phyloP scores from a whole-genome alignment of 2,113 vertebrate species.

The Ahaetulla prasina region DNA sequence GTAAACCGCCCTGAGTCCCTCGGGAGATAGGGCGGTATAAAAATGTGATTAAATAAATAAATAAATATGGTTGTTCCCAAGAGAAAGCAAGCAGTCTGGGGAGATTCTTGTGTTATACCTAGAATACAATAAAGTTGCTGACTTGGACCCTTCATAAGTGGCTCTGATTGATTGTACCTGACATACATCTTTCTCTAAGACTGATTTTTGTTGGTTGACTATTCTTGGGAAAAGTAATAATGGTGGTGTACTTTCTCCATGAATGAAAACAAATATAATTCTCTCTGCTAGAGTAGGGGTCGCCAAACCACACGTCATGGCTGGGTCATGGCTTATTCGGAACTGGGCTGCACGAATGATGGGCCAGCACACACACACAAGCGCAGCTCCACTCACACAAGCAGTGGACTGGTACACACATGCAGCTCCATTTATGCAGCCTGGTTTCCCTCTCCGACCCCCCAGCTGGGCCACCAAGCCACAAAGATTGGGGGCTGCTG shows the following conservation, averaged over 20 bases:
- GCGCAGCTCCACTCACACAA: not conserved
- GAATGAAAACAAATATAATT: not conserved
- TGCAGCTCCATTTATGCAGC: not conserved
- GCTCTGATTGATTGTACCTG: not conserved
- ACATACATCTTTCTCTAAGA: not conserved
- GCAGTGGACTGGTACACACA: fast-evolving
- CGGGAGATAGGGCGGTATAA: too few relatives aligned
- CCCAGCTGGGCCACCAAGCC: not conserved
- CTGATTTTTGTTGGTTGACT: not conserved
- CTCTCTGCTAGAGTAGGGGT: not conserved
- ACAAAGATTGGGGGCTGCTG: not conserved
- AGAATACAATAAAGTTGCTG: not conserved
- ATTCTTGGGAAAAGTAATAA: not conserved
- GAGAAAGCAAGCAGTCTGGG: not conserved
- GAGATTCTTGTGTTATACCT: not conserved
- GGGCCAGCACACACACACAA: not conserved
- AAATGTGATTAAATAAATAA: too few relatives aligned
- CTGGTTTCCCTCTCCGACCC: not conserved
- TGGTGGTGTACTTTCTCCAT: not conserved
- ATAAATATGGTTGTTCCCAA: not conserved
- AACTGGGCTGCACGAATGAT: not conserved
- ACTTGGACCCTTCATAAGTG: not conserved
- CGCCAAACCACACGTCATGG: not conserved
- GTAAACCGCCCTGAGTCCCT: too few relatives aligned
- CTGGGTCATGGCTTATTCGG: not conserved